Conservation (phyloP, 2,797 vertebrate species). For the Falco biarmicus region DNA sequence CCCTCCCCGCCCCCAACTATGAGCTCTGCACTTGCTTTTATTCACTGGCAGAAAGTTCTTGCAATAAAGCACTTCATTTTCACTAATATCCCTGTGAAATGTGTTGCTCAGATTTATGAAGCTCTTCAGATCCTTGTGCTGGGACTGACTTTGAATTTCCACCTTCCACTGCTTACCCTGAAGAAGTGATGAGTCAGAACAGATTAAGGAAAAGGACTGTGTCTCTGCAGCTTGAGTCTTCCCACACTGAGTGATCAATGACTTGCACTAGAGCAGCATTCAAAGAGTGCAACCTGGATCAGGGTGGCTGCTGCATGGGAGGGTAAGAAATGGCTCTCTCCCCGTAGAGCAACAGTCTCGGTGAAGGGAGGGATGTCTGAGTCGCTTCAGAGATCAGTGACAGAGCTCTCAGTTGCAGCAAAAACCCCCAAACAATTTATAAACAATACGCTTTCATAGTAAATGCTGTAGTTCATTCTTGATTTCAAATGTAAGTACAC, state of each 20-base stretch:
- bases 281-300: background rate
- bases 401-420: background rate
- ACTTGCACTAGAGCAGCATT: background rate
- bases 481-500: background rate
- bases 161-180: background rate
- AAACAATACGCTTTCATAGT: background rate
- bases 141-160: background rate
- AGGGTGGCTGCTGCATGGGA: background rate
- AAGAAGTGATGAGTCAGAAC: slow-evolving; percentile 7
- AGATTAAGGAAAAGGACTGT: background rate
- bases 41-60: slow-evolving; percentile 1
- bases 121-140: background rate
- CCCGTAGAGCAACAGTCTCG: background rate
- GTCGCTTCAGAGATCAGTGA: background rate
- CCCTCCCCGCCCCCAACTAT: background rate
- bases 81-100: background rate
- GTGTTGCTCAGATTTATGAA: background rate
- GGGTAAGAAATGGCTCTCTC: background rate
- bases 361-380: background rate
- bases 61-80: slow-evolving; percentile 1
- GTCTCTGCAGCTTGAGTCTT: background rate
- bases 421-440: fast-evolving
- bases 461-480: background rate
- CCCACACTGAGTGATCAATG: fast-evolving
- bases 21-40: background rate